Conservation (phyloP, 2,113 vertebrate species). For the Diadophis punctatus region DNA sequence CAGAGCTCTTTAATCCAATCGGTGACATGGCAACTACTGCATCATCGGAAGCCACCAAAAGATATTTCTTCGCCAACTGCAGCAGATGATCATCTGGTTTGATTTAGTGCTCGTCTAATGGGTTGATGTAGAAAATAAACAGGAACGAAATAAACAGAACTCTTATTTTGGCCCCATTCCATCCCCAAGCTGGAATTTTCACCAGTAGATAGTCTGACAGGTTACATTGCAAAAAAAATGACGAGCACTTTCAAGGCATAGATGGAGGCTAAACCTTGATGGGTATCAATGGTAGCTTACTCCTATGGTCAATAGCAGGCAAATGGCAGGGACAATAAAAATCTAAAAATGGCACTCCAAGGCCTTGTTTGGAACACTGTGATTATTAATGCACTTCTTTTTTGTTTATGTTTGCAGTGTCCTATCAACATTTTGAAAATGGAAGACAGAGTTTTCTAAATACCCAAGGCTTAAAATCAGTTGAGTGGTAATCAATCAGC, state of each 20-base stretch:
- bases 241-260: background rate
- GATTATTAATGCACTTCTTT: constrained; percentile 3
- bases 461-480: background rate
- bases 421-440: background rate
- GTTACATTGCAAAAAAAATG: background rate
- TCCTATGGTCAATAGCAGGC: background rate
- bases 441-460: background rate
- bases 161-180: background rate
- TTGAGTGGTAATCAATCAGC: background rate
- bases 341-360: constrained; percentile 32
- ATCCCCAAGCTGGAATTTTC: background rate
- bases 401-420: background rate
- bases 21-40: background rate
- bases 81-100: background rate
- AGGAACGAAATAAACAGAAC: background rate
- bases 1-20: background rate
- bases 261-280: background rate
- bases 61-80: background rate
- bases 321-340: constrained; percentile 32
- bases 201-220: background rate
- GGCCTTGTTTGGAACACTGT: constrained; percentile 37
- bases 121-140: background rate
- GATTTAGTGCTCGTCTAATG: background rate
- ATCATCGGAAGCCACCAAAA: background rate
- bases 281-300: background rate